Evolutionary conservation across 1,140 invertebrate species (phyloP).

Genomic region (Melanaphis sacchari): DNA sequence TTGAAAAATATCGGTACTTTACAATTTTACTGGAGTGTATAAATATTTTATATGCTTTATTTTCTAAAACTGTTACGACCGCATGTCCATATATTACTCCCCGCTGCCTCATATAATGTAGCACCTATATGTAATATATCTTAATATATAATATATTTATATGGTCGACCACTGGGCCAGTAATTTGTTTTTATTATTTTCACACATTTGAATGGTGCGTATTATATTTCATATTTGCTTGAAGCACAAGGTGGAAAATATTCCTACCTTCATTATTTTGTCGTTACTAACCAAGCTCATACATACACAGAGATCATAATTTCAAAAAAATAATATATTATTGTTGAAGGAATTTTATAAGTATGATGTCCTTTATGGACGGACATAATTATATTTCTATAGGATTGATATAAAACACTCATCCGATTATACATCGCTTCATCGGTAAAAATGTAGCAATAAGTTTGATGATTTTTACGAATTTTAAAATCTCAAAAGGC

Average conservation of each 20-base stretch:
- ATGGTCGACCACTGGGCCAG: background rate
- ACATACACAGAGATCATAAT: background rate
- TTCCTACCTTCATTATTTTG: background rate
- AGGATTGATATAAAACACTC: background rate
- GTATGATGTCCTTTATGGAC: background rate
- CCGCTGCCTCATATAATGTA: background rate
- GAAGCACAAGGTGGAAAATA: background rate
- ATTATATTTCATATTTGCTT: background rate
- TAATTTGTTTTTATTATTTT: constrained; percentile 19
- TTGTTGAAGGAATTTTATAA: background rate
- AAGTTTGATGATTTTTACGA: background rate
- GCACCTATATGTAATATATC: background rate
- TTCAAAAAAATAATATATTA: background rate
- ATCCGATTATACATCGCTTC: background rate
- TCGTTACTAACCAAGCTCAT: background rate
- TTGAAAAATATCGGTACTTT: background rate
- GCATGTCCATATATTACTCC: background rate
- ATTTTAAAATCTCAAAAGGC: too few relatives aligned
- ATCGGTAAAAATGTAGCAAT: background rate
- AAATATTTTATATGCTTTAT: background rate
- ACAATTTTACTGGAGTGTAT: background rate
- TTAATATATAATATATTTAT: background rate
- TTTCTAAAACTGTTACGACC: background rate
- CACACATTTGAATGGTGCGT: background rate
- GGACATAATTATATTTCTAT: background rate